Conservation (phyloP, 2,797 vertebrate genomes). For the Enteromius thamalakanensis region DNA sequence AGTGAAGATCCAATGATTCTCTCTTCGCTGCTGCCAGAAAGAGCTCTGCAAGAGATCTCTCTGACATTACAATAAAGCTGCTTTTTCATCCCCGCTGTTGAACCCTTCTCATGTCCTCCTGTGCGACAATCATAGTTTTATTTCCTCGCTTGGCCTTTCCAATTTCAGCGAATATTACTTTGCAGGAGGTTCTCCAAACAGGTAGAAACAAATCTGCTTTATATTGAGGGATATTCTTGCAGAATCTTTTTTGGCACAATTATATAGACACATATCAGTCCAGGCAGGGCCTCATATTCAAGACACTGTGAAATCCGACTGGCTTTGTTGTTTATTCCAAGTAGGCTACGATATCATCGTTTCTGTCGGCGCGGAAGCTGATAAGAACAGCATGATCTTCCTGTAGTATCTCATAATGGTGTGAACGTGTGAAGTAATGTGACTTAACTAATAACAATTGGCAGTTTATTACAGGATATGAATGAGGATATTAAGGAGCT, state of each 20-base stretch:
- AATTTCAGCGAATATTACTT: conserved; percentile 25
- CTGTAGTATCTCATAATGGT: conserved; percentile 10
- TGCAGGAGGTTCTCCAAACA: conserved; percentile 7
- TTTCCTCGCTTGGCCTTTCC: conserved; percentile 35
- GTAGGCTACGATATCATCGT: conserved; percentile 15
- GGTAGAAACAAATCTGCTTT: conserved; percentile 14
- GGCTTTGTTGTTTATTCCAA: conserved; percentile 33
- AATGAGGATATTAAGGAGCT: conserved; percentile 30
- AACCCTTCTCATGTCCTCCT: conserved; percentile 26
- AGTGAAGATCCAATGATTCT: conserved; percentile 32
- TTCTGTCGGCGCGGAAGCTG: neutral
- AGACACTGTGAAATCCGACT: neutral
- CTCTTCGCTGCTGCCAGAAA: conserved; percentile 24
- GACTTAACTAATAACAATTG: conserved; percentile 32
- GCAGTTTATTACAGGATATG: conserved; percentile 22
- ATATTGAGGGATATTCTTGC: conserved; percentile 8
- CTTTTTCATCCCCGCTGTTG: conserved; percentile 41
- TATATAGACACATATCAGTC: conserved; percentile 6
- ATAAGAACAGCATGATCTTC: conserved; percentile 24
- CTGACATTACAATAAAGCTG: conserved; percentile 47
- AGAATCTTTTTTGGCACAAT: conserved; percentile 19
- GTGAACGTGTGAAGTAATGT: conserved; percentile 14
- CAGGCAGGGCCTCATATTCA: neutral
- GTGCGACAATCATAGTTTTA: conserved; percentile 26
- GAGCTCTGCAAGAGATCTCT: conserved; percentile 16